Conservation (phyloP, 1,140 invertebrate species). For the Sipha flava region DNA sequence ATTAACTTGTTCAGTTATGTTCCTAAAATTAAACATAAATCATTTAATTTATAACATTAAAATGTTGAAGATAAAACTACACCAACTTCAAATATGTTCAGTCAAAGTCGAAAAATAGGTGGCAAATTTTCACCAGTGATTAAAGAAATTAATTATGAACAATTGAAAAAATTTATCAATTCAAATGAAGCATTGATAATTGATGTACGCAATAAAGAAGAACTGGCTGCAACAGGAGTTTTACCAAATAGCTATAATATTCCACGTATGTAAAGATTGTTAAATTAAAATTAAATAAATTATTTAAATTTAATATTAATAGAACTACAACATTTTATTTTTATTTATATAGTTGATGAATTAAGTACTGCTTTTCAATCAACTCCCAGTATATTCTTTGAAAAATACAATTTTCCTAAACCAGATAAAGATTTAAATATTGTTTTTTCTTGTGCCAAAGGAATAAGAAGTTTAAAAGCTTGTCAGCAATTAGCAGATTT, state of each 20-base stretch:
- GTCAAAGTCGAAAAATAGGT: not conserved
- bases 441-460: conserved; percentile 36
- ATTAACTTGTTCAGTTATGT: too few species aligned
- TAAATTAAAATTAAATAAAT: too few species aligned
- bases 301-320: not conserved
- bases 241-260: conserved; percentile 36
- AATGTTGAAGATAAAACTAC: not conserved
- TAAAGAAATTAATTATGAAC: not conserved
- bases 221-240: conserved; percentile 35
- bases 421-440: conserved; percentile 25
- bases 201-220: conserved; percentile 36
- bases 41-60: not conserved
- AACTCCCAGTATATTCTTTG: conserved; percentile 17
- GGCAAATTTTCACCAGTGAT: not conserved
- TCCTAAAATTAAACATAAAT: too few species aligned
- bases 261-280: too few species aligned
- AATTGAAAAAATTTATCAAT: not conserved
- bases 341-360: conserved; percentile 35
- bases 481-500: not conserved
- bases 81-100: not conserved
- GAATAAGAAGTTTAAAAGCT: conserved; percentile 36
- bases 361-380: conserved; percentile 31
- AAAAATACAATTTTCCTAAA: conserved; percentile 33
- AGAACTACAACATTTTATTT: not conserved
- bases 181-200: conserved; percentile 29